phyloP scores from a whole-genome alignment of 2,797 vertebrate genomes.

The Todus mexicanus region DNA sequence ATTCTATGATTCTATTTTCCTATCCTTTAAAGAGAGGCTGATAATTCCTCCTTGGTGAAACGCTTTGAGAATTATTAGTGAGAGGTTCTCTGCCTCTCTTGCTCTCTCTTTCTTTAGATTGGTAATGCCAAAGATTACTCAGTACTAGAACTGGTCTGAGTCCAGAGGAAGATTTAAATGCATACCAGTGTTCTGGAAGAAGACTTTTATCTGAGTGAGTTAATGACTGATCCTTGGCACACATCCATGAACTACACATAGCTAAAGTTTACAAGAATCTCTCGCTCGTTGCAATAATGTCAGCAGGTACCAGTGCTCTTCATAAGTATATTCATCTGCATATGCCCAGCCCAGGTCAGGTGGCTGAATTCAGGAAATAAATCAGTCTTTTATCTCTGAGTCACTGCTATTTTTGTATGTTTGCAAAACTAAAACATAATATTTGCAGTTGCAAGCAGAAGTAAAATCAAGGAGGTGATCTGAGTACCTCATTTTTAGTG shows the following conservation, averaged over 20 bases:
- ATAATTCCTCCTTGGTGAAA: not conserved
- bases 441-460: not conserved
- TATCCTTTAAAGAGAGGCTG: not conserved
- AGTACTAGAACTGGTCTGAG: not conserved
- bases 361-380: not conserved
- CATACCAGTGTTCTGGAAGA: not conserved
- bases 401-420: not conserved
- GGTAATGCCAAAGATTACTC: not conserved
- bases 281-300: not conserved
- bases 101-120: not conserved
- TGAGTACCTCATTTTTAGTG: not conserved
- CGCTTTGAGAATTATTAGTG: not conserved
- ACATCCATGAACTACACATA: not conserved
- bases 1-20: too few relatives aligned
- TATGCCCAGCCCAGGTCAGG: not conserved
- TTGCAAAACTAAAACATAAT: not conserved
- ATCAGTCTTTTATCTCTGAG: not conserved
- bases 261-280: not conserved
- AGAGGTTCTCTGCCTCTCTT: not conserved
- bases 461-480: not conserved
- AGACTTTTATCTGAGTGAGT: not conserved
- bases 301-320: not conserved
- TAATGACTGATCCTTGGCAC: not conserved
- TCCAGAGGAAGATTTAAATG: not conserved
- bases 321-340: not conserved